These are phyloP conservation scores for Drosophila kohkoa DNA, from an alignment of 1,140 invertebrate species.

Conservation along the genomic window DNA sequence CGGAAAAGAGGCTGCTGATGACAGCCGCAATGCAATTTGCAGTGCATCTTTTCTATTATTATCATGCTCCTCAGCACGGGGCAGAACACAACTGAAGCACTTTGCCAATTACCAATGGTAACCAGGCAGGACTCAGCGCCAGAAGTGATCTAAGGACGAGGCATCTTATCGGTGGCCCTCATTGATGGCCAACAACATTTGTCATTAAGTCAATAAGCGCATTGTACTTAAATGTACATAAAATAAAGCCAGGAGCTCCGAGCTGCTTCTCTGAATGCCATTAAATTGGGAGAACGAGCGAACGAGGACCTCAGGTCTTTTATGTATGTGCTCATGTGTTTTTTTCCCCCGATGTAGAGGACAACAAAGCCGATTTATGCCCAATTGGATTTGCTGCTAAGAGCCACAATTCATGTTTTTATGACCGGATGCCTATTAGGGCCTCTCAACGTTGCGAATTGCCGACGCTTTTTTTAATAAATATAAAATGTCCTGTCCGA, in stretches of 20 bases:
- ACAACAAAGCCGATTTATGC: constrained; percentile 81
- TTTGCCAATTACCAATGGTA: constrained; percentile 49
- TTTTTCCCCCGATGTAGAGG: background rate
- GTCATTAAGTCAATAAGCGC: constrained; percentile 83
- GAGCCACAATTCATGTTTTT: constrained; percentile 83
- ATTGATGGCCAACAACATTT: constrained; percentile 70
- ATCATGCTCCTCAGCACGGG: constrained; percentile 20
- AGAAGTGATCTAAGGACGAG: background rate
- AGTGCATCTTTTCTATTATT: constrained; percentile 42
- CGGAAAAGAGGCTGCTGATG: constrained; percentile 30
- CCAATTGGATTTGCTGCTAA: constrained; percentile 83
- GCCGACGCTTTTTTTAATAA: constrained; percentile 69
- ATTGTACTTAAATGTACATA: constrained; percentile 82
- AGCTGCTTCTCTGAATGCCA: constrained; percentile 12
- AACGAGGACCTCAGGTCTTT: constrained; percentile 27
- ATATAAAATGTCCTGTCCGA: constrained; percentile 73
- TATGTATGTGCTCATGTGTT: constrained; percentile 57
- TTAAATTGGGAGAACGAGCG: constrained; percentile 27
- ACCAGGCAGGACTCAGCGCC: constrained; percentile 28
- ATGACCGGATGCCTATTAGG: constrained; percentile 80
- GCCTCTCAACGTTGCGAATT: constrained; percentile 44
- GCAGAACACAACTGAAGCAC: constrained; percentile 33
- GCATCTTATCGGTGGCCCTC: constrained; percentile 19
- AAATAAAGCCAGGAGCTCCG: constrained; percentile 60
- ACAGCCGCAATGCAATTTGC: constrained; percentile 56